phyloP scores from a whole-genome alignment of 2,888 invertebrate species.

The Drosophila stalkeri region DNA sequence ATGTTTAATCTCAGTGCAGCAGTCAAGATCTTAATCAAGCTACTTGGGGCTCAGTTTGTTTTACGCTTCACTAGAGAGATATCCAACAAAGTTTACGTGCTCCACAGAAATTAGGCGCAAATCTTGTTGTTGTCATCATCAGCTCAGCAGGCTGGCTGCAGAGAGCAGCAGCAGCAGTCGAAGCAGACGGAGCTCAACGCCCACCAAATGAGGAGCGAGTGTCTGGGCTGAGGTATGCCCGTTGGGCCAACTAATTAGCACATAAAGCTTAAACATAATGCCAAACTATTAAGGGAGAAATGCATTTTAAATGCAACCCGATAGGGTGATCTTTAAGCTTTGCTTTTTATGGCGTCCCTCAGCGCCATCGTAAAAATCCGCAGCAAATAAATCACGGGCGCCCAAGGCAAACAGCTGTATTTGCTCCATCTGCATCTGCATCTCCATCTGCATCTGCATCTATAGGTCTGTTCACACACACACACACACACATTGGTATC shows the following conservation, averaged over 20 bases:
- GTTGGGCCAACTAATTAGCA: conserved; percentile 65
- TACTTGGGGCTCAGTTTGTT: conserved; percentile 51
- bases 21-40: conserved; percentile 76
- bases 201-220: conserved; percentile 7
- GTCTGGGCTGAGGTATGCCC: neutral
- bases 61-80: conserved; percentile 62
- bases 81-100: conserved; percentile 68
- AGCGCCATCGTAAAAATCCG: conserved; percentile 74
- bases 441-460: conserved; percentile 37
- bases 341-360: conserved; percentile 58
- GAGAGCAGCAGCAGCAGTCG: neutral
- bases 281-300: conserved; percentile 71
- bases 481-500: conserved; percentile 46
- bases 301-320: conserved; percentile 66
- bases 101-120: conserved; percentile 75
- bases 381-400: conserved; percentile 73
- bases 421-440: conserved; percentile 23
- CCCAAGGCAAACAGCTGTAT: conserved; percentile 34
- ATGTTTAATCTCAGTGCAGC: conserved; percentile 71
- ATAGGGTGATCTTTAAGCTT: conserved; percentile 35
- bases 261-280: conserved; percentile 66
- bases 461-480: conserved; percentile 15
- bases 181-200: neutral
- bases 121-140: conserved; percentile 66
- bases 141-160: conserved; percentile 2